Percentiles rank a stretch among this genome's conserved stretches.
Conservation (phyloP, 1,140 invertebrate species). For the Lucilia sericata region DNA sequence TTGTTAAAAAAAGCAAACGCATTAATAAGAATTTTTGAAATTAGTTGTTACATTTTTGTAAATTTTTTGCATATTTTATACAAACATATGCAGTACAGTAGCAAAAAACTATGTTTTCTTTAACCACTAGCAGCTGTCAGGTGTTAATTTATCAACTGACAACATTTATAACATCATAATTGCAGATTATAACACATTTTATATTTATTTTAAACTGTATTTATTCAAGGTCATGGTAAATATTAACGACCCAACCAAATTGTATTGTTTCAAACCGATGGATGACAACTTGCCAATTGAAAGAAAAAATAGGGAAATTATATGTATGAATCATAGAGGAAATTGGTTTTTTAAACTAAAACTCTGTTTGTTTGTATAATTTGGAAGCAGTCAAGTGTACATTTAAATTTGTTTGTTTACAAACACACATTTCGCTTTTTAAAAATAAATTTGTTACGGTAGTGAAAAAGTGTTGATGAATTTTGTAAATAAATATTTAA, state of each 20-base stretch:
- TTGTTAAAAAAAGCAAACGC: not conserved
- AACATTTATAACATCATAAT: not conserved
- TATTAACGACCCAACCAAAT: not conserved
- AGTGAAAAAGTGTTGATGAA: too few species aligned
- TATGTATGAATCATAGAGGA: not conserved
- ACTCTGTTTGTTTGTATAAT: not conserved
- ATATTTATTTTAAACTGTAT: not conserved
- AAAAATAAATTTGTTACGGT: too few species aligned
- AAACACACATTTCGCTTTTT: too few species aligned
- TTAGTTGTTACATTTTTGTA: not conserved
- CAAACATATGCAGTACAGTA: too few species aligned
- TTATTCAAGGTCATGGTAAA: slow-evolving; percentile 27
- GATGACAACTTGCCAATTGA: slow-evolving; percentile 13
- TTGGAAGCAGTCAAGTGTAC: not conserved
- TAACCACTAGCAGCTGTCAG: not conserved
- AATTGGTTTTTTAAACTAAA: not conserved
- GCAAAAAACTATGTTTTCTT: not conserved
- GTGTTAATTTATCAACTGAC: not conserved
- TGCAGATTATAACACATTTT: not conserved
- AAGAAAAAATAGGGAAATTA: not conserved
- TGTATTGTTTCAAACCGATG: slow-evolving; percentile 45
- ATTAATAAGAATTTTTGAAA: not conserved
- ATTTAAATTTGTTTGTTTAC: not conserved
- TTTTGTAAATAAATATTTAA: too few species aligned
- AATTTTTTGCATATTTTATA: not conserved